These are phyloP conservation scores for Eulacestoma nigropectus DNA, from an alignment of 2,113 vertebrate species.

Conservation along the genomic window DNA sequence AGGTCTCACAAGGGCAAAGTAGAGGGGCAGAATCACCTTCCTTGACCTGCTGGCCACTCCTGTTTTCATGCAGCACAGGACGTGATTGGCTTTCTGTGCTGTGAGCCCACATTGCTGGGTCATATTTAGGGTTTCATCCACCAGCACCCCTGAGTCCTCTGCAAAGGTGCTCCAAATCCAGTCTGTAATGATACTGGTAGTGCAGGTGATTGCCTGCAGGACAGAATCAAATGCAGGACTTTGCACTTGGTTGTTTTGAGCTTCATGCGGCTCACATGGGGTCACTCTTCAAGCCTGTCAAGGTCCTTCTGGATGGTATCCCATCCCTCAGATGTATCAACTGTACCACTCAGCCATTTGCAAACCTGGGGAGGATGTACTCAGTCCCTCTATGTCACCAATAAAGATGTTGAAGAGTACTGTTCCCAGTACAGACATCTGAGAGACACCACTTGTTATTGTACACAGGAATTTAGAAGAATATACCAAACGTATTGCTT, in stretches of 20 bases:
- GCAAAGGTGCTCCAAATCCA: neutral
- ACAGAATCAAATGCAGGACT: neutral
- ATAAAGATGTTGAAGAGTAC: neutral
- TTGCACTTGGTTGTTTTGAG: neutral
- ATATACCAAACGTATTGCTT: neutral
- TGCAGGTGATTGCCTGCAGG: neutral
- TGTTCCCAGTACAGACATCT: neutral
- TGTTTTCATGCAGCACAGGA: neutral
- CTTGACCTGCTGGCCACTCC: accelerated
- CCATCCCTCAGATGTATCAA: neutral
- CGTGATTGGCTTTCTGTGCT: neutral
- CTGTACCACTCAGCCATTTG: neutral
- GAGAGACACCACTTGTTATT: neutral
- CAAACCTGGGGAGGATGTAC: neutral
- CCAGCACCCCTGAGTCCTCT: neutral
- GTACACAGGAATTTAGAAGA: neutral
- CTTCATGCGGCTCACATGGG: neutral
- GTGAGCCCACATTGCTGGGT: neutral
- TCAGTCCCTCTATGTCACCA: neutral
- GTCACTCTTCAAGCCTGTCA: neutral
- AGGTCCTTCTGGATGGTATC: neutral
- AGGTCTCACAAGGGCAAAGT: accelerated
- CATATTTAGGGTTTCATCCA: neutral
- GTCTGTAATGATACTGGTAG: neutral
- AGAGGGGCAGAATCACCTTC: neutral